phyloP scores from a whole-genome alignment of 2,113 vertebrate species.

The Dunckerocampus dactyliophorus region DNA sequence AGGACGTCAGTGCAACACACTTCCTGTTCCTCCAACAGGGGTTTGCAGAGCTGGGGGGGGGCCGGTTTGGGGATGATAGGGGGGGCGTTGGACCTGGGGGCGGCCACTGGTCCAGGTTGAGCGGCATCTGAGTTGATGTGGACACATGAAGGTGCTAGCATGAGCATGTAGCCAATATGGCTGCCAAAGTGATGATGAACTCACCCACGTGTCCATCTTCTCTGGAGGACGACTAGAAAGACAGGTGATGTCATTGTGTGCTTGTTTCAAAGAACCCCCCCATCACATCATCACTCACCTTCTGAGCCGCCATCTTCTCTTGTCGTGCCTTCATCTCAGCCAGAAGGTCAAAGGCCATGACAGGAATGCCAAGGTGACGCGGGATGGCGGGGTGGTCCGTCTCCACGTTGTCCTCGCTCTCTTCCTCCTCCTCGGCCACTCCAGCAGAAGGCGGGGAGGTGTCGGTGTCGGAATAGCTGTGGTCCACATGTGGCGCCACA shows the following conservation, averaged over 20 bases:
- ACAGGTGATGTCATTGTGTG: neutral
- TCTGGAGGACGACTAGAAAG: neutral
- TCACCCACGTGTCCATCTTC: neutral
- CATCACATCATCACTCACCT: slow-evolving; percentile 62
- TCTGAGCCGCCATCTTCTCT: slow-evolving; percentile 81
- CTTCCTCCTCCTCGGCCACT: slow-evolving; percentile 42
- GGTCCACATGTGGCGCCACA: slow-evolving; percentile 4
- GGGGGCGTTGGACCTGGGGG: slow-evolving; percentile 70
- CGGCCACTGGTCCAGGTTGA: slow-evolving; percentile 74
- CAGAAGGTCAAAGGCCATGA: slow-evolving; percentile 82
- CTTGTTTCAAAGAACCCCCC: neutral
- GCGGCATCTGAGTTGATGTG: slow-evolving; percentile 37
- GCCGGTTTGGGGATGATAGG: slow-evolving; percentile 69
- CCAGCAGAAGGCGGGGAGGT: slow-evolving; percentile 18
- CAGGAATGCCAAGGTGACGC: slow-evolving; percentile 67
- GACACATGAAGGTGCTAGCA: neutral
- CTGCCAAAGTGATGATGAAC: neutral
- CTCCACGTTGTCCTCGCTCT: slow-evolving; percentile 45
- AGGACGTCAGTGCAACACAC: neutral
- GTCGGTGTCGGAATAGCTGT: slow-evolving; percentile 35
- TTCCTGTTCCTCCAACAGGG: slow-evolving; percentile 9
- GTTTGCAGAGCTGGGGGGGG: slow-evolving; percentile 71
- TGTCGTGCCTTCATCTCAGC: slow-evolving; percentile 96
- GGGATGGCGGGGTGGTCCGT: slow-evolving; percentile 68
- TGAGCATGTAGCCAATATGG: neutral